Percentiles rank a stretch among this genome's conserved stretches.
These are phyloP conservation scores for Nemotelus nigrinus DNA, from an alignment of 2,888 invertebrate genomes.

Conservation along the genomic window DNA sequence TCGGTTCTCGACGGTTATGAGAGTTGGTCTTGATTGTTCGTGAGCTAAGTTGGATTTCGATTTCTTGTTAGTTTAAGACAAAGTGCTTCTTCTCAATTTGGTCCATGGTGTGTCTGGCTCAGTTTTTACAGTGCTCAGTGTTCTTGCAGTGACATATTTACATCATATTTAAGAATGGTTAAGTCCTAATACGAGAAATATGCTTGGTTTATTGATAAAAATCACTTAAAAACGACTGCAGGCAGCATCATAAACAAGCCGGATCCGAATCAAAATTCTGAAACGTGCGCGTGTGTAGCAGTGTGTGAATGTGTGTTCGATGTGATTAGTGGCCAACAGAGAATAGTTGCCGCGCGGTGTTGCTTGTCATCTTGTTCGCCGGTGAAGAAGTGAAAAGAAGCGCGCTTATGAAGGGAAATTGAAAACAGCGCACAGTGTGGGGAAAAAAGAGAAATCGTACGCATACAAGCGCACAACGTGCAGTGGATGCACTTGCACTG, in stretches of 20 bases:
- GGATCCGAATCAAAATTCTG: not conserved
- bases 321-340: not conserved
- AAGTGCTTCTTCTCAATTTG: not conserved
- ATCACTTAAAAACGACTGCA: conserved; percentile 28
- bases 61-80: not conserved
- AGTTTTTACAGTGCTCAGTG: not conserved
- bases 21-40: not conserved
- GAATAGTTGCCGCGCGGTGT: not conserved
- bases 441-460: conserved; percentile 7
- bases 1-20: conserved; percentile 28
- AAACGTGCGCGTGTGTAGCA: conserved; percentile 14
- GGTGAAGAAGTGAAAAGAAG: not conserved
- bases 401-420: conserved; percentile 16
- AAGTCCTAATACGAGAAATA: not conserved
- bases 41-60: not conserved
- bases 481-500: not conserved
- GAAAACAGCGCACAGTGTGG: conserved; percentile 8
- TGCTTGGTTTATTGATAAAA: conserved; percentile 22
- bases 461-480: conserved; percentile 21
- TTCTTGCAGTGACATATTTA: conserved; percentile 1
- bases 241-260: conserved; percentile 40
- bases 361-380: not conserved
- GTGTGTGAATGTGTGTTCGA: not conserved
- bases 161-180: not conserved
- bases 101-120: not conserved